A percentile compares a stretch with the other conserved stretches of the same genome.
These are phyloP conservation scores for Oscheius sp. DNA, from an alignment of 1,140 invertebrate genomes.

Conservation along the genomic window DNA sequence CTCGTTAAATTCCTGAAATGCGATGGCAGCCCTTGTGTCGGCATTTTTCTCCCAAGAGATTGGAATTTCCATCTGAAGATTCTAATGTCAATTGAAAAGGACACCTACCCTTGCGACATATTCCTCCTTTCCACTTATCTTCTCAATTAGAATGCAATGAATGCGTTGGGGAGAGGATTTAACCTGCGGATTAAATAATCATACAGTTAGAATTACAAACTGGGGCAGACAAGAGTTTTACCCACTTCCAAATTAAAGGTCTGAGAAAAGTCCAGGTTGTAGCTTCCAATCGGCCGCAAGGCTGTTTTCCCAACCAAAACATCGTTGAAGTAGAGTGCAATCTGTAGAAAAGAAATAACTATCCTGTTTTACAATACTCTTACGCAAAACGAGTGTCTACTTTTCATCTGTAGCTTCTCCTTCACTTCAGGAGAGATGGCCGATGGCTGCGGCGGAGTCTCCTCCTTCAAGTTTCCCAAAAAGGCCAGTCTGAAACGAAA, in stretches of 20 bases:
- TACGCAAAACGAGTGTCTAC: no score
- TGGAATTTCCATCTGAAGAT: background rate
- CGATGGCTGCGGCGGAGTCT: no score
- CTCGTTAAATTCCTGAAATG: conserved; percentile 3
- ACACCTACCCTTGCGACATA: background rate
- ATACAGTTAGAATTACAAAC: no score
- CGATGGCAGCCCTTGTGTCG: background rate
- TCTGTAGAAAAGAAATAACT: no score
- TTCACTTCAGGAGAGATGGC: no score
- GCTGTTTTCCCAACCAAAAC: background rate
- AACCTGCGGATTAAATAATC: no score
- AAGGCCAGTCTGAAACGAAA: no score
- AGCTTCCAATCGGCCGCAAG: background rate
- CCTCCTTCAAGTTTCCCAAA: no score
- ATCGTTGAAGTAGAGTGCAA: background rate
- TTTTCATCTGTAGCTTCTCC: no score
- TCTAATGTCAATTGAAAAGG: background rate
- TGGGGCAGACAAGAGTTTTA: no score
- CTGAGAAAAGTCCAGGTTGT: background rate
- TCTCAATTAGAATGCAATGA: background rate
- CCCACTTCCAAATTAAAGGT: background rate
- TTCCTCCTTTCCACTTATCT: background rate
- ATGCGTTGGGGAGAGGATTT: background rate
- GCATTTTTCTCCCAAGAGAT: background rate
- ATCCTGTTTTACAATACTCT: no score